Evolutionary conservation across 2,113 vertebrate species (phyloP).

Genomic region (Chiloscyllium plagiosum): DNA sequence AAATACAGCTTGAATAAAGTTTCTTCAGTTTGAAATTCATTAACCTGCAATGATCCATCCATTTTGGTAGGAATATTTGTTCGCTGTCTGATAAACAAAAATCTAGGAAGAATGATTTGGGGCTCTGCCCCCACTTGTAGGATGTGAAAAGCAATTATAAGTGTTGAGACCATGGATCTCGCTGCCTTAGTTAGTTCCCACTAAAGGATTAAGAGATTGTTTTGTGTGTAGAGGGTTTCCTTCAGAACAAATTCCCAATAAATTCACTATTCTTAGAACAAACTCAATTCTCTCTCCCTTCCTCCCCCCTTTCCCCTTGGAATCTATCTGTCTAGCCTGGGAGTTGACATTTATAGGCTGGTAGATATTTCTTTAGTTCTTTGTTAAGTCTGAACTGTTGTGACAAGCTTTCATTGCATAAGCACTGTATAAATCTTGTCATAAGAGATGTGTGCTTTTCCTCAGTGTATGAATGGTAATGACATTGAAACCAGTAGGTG

Average conservation of each 20-base stretch:
- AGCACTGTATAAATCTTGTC: conserved; percentile 18
- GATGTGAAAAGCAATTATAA: background rate
- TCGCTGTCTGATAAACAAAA: background rate
- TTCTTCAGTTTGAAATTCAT: background rate
- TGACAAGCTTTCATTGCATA: conserved; percentile 7
- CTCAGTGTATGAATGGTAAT: background rate
- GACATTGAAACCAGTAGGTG: background rate
- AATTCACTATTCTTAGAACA: background rate
- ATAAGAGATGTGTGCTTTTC: background rate
- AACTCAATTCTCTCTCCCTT: background rate
- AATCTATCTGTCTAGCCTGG: background rate
- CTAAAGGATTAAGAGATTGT: background rate
- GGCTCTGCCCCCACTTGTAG: background rate
- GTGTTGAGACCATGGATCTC: background rate
- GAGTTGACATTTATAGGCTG: conserved; percentile 12
- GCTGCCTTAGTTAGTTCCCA: background rate
- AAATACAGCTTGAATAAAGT: background rate
- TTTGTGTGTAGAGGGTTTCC: background rate
- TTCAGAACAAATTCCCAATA: background rate
- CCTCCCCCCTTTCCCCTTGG: background rate
- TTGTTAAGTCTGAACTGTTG: background rate
- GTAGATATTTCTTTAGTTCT: background rate
- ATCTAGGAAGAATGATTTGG: background rate
- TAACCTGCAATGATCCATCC: background rate
- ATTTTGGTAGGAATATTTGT: background rate